Conservation (phyloP, 2,797 vertebrate genomes). For the Graptemys geographica region DNA sequence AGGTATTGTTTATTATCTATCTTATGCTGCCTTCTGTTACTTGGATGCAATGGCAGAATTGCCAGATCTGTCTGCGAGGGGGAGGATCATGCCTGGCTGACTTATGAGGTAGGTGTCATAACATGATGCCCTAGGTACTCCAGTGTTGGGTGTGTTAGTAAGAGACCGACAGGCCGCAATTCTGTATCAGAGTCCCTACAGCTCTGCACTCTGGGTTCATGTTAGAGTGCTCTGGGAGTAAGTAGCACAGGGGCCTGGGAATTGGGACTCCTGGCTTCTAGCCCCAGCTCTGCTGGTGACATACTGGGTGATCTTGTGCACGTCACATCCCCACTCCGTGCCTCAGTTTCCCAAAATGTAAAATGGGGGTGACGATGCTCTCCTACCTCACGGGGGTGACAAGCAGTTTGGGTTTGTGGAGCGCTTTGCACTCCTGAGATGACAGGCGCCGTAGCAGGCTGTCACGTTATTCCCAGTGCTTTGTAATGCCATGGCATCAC, state of each 20-base stretch:
- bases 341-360: fast-evolving
- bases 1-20: neutral
- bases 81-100: neutral
- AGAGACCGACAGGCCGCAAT: neutral
- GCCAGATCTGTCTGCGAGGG: neutral
- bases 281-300: neutral
- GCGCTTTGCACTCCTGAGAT: neutral
- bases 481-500: fast-evolving
- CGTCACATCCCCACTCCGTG: neutral
- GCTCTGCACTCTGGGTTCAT: fast-evolving
- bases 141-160: fast-evolving
- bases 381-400: neutral
- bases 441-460: neutral
- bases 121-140: fast-evolving
- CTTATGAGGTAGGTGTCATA: fast-evolving
- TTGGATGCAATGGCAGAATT: neutral
- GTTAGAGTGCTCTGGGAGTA: fast-evolving
- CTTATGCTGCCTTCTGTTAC: neutral
- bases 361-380: fast-evolving
- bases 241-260: fast-evolving
- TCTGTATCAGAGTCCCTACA: neutral
- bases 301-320: neutral
- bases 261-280: neutral
- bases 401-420: neutral
- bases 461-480: neutral